Percentiles rank a stretch among this genome's conserved stretches.
Conservation (phyloP, 37 sponge, comb jelly and placozoan species). For the Sycon ciliatum region DNA sequence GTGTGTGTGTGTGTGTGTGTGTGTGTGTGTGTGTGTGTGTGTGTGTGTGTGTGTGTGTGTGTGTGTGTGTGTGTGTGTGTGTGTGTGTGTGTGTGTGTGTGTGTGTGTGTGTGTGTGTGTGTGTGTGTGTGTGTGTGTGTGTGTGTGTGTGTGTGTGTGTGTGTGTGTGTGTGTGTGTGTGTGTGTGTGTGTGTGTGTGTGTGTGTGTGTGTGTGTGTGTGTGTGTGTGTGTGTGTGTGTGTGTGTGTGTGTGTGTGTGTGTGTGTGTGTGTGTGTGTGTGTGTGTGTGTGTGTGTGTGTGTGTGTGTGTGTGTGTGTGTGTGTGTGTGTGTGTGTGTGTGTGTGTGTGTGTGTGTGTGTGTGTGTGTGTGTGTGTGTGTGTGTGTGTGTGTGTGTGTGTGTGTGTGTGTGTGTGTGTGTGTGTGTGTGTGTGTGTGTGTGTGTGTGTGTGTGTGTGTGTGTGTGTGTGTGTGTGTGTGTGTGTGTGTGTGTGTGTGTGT, state of each 20-base stretch:
- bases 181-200: slow-evolving; percentile 5
- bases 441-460: slow-evolving; percentile 5
- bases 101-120: slow-evolving; percentile 5
- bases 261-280: slow-evolving; percentile 5
- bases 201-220: slow-evolving; percentile 5
- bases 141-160: slow-evolving; percentile 5
- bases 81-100: slow-evolving; percentile 5
- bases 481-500: slow-evolving; percentile 12
- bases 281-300: slow-evolving; percentile 5
- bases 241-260: slow-evolving; percentile 5
- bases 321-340: slow-evolving; percentile 5
- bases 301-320: slow-evolving; percentile 5
- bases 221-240: slow-evolving; percentile 5
- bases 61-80: slow-evolving; percentile 5
- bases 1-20: slow-evolving; percentile 5
- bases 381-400: slow-evolving; percentile 5
- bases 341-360: slow-evolving; percentile 5
- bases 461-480: slow-evolving; percentile 5
- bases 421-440: slow-evolving; percentile 5
- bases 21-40: slow-evolving; percentile 1
- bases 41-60: slow-evolving; percentile 5
- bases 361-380: slow-evolving; percentile 5
- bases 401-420: slow-evolving; percentile 5
- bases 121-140: slow-evolving; percentile 5
- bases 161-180: slow-evolving; percentile 5